Evolutionary conservation across 35 echinoderm and acorn worm genomes (phyloP).

Genomic region (Lytechinus pictus): DNA sequence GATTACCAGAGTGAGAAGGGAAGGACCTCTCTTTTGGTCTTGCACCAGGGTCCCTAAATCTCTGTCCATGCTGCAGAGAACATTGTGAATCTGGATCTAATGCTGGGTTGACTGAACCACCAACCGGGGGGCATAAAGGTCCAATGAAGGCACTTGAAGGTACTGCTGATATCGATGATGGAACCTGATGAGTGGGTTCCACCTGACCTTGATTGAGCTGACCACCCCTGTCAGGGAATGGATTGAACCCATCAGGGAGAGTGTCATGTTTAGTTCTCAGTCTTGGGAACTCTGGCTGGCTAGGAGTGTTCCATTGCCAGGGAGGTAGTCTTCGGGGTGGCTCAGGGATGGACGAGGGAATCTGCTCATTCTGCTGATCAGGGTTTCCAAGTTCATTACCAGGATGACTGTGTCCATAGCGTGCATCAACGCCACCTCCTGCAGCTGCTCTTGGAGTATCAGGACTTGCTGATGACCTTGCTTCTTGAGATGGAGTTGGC

Average conservation of each 20-base stretch:
- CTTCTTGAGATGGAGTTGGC: background rate
- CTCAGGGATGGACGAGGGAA: conserved; percentile 23
- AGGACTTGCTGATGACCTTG: background rate
- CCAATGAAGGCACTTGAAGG: conserved; percentile 6
- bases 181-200: background rate
- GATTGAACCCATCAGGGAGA: conserved; percentile 70
- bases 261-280: conserved; percentile 74
- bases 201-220: background rate
- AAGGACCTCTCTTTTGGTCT: background rate
- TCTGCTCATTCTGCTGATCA: background rate
- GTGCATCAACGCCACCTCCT: background rate
- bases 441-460: background rate
- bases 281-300: conserved; percentile 39
- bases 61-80: background rate
- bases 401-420: background rate
- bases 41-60: background rate
- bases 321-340: conserved; percentile 71
- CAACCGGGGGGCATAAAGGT: background rate
- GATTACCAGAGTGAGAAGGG: background rate
- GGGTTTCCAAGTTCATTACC: background rate
- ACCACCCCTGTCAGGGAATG: conserved; percentile 57
- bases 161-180: background rate
- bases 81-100: background rate
- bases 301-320: conserved; percentile 67
- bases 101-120: background rate